Conservation (phyloP, 2,888 invertebrate species). For the Orthonevra nobilis region DNA sequence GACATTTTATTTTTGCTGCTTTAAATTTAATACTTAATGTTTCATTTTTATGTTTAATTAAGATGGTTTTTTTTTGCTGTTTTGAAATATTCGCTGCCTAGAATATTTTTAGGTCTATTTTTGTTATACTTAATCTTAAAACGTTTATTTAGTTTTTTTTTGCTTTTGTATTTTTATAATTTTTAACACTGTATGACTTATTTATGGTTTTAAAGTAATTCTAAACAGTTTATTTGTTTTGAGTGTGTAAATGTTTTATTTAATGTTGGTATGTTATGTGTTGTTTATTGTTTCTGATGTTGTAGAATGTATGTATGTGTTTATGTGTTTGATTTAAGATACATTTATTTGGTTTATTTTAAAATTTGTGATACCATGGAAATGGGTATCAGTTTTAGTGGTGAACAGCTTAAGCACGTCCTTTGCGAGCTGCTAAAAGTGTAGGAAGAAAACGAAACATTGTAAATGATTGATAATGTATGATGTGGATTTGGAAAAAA, state of each 20-base stretch:
- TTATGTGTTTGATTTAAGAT: constrained; percentile 40
- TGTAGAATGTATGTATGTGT: constrained; percentile 59
- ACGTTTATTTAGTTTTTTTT: constrained; percentile 71
- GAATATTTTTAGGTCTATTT: constrained; percentile 59
- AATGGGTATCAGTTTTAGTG: constrained; percentile 67
- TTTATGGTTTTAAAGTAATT: constrained; percentile 20
- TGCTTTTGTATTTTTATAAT: constrained; percentile 21
- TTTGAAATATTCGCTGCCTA: constrained; percentile 58
- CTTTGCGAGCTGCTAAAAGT: constrained; percentile 78
- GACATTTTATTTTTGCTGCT: constrained; percentile 60
- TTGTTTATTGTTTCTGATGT: constrained; percentile 73
- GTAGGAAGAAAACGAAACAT: not conserved
- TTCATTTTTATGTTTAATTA: constrained; percentile 10
- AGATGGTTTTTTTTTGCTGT: constrained; percentile 18
- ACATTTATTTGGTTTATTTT: constrained; percentile 4
- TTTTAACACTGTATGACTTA: constrained; percentile 35
- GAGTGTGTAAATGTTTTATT: constrained; percentile 31
- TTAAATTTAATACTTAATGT: constrained; percentile 29
- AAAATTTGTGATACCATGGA: constrained; percentile 41
- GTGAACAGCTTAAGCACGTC: constrained; percentile 77
- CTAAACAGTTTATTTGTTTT: constrained; percentile 47
- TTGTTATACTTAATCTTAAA: constrained; percentile 51
- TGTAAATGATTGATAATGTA: too few species aligned
- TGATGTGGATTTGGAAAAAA: too few species aligned
- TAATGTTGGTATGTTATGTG: constrained; percentile 68